Evolutionary conservation across 2,113 vertebrate species (phyloP).

Genomic region (Poecilia latipinna): DNA sequence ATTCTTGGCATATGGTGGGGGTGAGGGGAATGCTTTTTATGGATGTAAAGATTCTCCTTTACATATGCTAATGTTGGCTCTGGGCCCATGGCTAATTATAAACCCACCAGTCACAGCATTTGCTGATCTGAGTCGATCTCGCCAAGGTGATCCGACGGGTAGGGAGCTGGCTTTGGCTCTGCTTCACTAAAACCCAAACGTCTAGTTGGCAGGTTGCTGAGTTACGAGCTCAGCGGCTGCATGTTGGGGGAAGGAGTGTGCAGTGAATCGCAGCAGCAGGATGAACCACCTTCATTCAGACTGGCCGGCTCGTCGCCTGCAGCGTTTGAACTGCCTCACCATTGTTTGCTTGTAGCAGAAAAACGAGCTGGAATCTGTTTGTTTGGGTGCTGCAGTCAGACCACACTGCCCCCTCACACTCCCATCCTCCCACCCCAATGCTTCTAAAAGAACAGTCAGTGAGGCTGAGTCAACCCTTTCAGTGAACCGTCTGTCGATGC

Average conservation of each 20-base stretch:
- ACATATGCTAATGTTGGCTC: conserved; percentile 46
- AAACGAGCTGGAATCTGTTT: conserved; percentile 51
- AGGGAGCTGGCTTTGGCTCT: conserved; percentile 35
- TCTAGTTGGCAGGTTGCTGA: conserved; percentile 50
- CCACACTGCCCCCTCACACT: conserved; percentile 20
- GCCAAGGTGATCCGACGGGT: conserved; percentile 66
- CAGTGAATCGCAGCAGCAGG: conserved; percentile 52
- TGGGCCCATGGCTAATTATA: conserved; percentile 53
- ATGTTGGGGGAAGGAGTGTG: conserved; percentile 35
- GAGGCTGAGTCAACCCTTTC: conserved; percentile 62
- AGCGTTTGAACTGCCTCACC: conserved; percentile 19
- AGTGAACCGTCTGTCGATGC: conserved; percentile 59
- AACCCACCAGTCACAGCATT: conserved; percentile 58
- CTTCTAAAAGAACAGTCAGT: conserved; percentile 59
- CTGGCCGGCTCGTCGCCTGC: conserved; percentile 12
- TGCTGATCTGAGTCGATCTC: conserved; percentile 62
- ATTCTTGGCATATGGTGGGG: conserved; percentile 22
- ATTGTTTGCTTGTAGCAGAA: conserved; percentile 56
- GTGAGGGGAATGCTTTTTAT: conserved; percentile 24
- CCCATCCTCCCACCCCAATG: conserved; percentile 32
- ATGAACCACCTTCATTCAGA: conserved; percentile 36
- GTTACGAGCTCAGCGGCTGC: conserved; percentile 42
- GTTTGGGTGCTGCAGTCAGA: conserved; percentile 41
- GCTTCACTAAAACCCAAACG: conserved; percentile 44
- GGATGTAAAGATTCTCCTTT: conserved; percentile 21